A percentile compares a stretch with the other conserved stretches of the same genome.
Evolutionary conservation across 1,140 invertebrate genomes (phyloP).

Genomic region (Goniozus legneri): DNA sequence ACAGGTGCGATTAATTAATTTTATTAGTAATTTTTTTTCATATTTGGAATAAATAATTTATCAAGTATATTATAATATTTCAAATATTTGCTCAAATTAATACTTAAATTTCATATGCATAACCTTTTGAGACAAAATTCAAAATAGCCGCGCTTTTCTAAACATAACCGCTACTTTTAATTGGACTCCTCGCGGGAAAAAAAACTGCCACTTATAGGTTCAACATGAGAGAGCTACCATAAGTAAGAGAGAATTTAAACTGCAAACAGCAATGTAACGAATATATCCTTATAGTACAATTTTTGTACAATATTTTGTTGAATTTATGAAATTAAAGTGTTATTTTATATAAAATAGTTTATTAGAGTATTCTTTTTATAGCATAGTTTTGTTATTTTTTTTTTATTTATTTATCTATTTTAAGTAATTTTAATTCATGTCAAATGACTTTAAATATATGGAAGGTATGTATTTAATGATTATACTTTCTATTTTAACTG

Average conservation of each 20-base stretch:
- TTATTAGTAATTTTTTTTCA: neutral
- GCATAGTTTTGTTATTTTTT: constrained; percentile 20
- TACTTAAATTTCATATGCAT: too few relatives aligned
- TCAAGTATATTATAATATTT: too few relatives aligned
- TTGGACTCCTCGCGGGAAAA: too few relatives aligned
- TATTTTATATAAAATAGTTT: neutral
- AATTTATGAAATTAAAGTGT: neutral
- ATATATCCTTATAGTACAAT: constrained; percentile 11
- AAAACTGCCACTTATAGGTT: too few relatives aligned
- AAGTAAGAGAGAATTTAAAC: too few relatives aligned
- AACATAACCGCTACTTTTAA: too few relatives aligned
- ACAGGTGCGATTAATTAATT: constrained; percentile 58
- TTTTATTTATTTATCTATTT: constrained; percentile 18
- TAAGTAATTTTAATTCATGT: neutral
- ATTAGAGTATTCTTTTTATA: neutral
- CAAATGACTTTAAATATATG: too few relatives aligned
- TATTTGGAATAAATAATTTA: neutral
- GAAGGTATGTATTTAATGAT: neutral
- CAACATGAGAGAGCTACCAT: too few relatives aligned
- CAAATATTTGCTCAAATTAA: too few relatives aligned
- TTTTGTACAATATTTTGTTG: neutral
- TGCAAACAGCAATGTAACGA: constrained; percentile 33
- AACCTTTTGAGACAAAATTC: too few relatives aligned
- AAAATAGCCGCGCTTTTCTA: too few relatives aligned
- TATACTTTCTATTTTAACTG: neutral